Evolutionary conservation across 2,113 vertebrate species (phyloP).

Genomic region (Verasper variegatus): DNA sequence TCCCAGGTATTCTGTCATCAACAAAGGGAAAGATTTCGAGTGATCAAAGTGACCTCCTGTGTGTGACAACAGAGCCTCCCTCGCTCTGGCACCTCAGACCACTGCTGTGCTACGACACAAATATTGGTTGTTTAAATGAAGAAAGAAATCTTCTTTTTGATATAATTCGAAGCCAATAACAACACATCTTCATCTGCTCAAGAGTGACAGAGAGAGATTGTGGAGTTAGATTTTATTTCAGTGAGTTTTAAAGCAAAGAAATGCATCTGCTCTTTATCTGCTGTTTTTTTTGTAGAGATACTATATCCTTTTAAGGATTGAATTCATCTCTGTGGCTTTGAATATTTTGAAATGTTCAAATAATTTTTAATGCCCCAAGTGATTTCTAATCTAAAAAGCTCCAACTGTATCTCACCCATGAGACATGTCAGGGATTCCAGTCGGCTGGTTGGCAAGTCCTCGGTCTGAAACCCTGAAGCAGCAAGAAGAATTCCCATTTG

Average conservation of each 20-base stretch:
- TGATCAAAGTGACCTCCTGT: conserved; percentile 70
- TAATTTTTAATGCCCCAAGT: conserved; percentile 32
- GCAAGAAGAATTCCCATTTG: conserved; percentile 16
- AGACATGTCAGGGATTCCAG: conserved; percentile 27
- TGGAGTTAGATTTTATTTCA: conserved; percentile 41
- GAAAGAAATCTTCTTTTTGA: conserved; percentile 8
- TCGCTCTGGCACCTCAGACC: conserved; percentile 43
- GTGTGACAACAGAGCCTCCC: conserved; percentile 48
- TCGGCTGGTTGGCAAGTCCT: conserved; percentile 5
- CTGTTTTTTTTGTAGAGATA: conserved; percentile 25
- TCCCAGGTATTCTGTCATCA: conserved; percentile 63
- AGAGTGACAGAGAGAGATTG: conserved; percentile 14
- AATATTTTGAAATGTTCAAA: conserved; percentile 36
- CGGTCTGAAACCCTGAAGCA: conserved; percentile 10
- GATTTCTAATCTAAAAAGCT: conserved; percentile 42
- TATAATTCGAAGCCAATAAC: conserved; percentile 1
- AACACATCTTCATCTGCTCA: background rate
- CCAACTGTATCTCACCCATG: conserved; percentile 21
- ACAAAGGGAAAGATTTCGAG: conserved; percentile 65
- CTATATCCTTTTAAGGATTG: conserved; percentile 9
- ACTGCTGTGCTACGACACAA: conserved; percentile 11
- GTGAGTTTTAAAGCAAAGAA: conserved; percentile 37
- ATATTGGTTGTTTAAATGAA: conserved; percentile 7
- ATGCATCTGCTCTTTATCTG: conserved; percentile 54
- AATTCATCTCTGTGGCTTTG: conserved; percentile 29